Conservation (phyloP, 2,113 vertebrate genomes). For the Carassius gibelio region DNA sequence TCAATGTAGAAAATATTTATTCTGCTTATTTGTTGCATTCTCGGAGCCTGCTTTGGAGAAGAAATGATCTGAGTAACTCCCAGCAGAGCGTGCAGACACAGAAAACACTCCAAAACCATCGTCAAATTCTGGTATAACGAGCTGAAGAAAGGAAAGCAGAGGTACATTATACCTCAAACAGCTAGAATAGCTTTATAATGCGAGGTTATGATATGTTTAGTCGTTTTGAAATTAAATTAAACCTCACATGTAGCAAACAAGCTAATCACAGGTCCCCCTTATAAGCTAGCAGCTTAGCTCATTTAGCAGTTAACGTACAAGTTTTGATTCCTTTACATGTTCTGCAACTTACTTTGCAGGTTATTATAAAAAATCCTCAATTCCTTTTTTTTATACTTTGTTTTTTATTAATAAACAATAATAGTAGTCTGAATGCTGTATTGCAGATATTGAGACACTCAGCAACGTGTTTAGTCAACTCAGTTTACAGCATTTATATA, state of each 20-base stretch:
- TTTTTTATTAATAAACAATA: neutral
- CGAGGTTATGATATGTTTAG: neutral
- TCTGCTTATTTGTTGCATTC: conserved; percentile 72
- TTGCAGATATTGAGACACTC: neutral
- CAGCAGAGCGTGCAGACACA: conserved; percentile 98
- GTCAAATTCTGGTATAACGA: conserved; percentile 91
- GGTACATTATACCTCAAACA: no score
- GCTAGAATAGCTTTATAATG: neutral
- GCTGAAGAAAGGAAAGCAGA: conserved; percentile 89
- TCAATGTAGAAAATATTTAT: no score
- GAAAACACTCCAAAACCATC: conserved; percentile 94
- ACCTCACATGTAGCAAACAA: conserved; percentile 13
- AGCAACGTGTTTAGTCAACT: neutral
- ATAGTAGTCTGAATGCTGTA: neutral
- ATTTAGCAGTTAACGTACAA: no score
- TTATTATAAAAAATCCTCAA: neutral
- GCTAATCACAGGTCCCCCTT: neutral
- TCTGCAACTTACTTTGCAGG: neutral
- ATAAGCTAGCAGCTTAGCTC: neutral
- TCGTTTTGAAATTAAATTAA: neutral
- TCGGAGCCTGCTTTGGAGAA: conserved; percentile 94
- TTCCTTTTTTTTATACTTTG: neutral
- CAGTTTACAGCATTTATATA: neutral
- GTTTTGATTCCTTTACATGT: neutral
- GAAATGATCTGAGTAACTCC: conserved; percentile 97